Evolutionary conservation across 2,797 vertebrate genomes (phyloP).

Genomic region (Lophotriccus pileatus): DNA sequence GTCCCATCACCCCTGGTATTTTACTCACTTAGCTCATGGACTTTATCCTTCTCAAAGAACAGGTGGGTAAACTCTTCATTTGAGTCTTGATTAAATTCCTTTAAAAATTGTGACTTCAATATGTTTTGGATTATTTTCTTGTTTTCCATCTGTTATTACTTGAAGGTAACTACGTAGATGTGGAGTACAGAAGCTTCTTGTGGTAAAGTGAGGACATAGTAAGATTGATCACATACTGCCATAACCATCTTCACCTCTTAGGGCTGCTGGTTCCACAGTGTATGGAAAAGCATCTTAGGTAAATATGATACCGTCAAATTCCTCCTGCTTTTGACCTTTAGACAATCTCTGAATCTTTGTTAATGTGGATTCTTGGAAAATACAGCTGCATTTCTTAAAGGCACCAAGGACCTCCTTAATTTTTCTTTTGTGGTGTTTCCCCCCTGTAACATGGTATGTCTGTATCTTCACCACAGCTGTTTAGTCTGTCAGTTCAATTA

Average conservation of each 20-base stretch:
- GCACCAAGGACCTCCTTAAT: not conserved
- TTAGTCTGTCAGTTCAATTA: not conserved
- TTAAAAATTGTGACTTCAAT: not conserved
- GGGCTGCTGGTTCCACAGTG: not conserved
- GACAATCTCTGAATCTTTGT: not conserved
- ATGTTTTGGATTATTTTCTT: not conserved
- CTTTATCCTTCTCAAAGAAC: not conserved
- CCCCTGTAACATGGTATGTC: not conserved
- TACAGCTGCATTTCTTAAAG: not conserved
- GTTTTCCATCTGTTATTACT: not conserved
- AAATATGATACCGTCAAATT: not conserved
- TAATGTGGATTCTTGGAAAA: not conserved
- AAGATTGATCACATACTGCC: not conserved
- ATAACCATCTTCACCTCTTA: not conserved
- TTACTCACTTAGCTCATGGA: not conserved
- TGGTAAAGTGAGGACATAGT: not conserved
- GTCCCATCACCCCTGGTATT: not conserved
- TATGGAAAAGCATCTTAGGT: not conserved
- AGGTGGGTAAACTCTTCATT: not conserved
- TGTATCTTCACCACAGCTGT: not conserved
- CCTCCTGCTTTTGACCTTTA: constrained; percentile 4
- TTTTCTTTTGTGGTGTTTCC: not conserved
- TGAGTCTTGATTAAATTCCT: not conserved
- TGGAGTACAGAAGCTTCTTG: not conserved
- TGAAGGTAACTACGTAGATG: not conserved